Conservation (phyloP, 64 coral and sea anemone species). For the Catalaphyllia jardinei region DNA sequence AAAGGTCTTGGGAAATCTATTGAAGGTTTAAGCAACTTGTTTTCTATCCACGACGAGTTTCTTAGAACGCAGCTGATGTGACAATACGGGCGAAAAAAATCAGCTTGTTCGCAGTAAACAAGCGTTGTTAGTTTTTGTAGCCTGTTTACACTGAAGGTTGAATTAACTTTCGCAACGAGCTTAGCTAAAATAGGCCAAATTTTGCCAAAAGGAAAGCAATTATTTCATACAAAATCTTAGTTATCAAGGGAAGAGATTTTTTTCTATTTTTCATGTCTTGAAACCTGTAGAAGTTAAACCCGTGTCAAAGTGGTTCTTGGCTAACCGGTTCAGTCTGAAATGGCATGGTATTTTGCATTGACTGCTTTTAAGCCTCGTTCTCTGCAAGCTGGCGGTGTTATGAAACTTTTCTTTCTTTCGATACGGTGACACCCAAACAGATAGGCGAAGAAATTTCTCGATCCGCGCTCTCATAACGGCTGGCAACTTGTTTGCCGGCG, state of each 20-base stretch:
- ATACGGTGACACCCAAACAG: too few relatives aligned
- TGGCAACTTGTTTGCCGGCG: background rate
- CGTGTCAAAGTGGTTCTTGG: too few relatives aligned
- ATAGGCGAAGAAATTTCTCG: too few relatives aligned
- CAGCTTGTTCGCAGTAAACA: background rate
- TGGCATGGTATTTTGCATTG: too few relatives aligned
- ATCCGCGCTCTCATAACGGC: background rate
- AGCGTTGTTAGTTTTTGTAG: constrained; percentile 7
- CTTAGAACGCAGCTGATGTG: background rate
- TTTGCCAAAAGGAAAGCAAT: background rate
- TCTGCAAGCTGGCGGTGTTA: background rate
- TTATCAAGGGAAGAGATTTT: background rate
- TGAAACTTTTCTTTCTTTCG: background rate
- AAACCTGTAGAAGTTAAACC: background rate
- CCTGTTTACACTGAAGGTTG: background rate
- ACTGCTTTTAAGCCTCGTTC: too few relatives aligned
- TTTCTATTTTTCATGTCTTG: background rate
- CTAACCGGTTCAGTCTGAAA: too few relatives aligned
- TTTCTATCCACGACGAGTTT: background rate
- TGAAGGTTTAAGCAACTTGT: background rate
- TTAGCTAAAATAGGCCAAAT: background rate
- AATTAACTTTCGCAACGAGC: background rate
- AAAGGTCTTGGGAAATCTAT: background rate
- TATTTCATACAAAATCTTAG: background rate
- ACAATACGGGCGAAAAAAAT: background rate